Evolutionary conservation across 2,888 invertebrate genomes (phyloP).

Genomic region (Frankliniella fusca): DNA sequence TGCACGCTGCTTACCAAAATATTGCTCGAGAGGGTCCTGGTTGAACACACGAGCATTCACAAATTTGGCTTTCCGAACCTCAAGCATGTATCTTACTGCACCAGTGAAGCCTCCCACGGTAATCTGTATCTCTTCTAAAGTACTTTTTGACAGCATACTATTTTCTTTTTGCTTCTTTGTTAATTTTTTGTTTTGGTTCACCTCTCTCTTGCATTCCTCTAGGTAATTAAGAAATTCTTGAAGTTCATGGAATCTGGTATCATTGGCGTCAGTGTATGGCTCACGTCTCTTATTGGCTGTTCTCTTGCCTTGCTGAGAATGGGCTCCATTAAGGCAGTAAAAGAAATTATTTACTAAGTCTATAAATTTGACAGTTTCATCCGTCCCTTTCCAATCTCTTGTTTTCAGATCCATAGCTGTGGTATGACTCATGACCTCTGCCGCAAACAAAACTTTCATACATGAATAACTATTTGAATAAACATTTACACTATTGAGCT

Average conservation of each 20-base stretch:
- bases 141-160: neutral
- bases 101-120: neutral
- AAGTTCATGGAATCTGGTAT: neutral
- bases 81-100: neutral
- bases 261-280: neutral
- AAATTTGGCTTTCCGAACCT: neutral
- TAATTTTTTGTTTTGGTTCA: too few species aligned
- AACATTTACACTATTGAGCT: neutral
- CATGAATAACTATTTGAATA: neutral
- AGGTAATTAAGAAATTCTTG: neutral
- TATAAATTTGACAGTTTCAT: neutral
- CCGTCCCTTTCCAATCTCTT: neutral
- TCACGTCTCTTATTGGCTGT: neutral
- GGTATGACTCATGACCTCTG: neutral
- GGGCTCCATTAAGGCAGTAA: neutral
- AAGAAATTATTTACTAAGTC: neutral
- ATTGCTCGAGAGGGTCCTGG: neutral
- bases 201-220: neutral
- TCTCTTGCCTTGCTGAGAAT: neutral
- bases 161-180: too few species aligned
- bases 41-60: neutral
- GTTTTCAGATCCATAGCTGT: neutral
- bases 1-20: neutral
- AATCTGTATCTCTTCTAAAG: neutral
- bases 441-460: neutral